Evolutionary conservation across 2,888 invertebrate genomes (phyloP), one percentile per base, ranked within the genome.

Genomic region (Synanthedon andrenaeformis): DNA sequence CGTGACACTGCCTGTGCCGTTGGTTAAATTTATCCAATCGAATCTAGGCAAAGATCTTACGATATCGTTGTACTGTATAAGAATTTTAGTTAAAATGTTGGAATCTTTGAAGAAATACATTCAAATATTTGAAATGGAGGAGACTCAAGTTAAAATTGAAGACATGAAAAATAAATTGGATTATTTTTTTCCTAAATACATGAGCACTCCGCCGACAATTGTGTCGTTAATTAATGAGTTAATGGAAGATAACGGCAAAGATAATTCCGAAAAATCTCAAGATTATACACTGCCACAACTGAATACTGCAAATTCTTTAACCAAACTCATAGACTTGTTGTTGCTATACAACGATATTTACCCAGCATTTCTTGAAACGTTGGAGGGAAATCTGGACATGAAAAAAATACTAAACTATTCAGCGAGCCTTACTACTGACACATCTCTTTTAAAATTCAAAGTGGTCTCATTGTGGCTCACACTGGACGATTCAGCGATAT

Each of bases 31-130:
- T 41, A 81, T 88, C 17, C 75, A 79, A 51, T 58, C 63, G 10
- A 76, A 72, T 55, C 63, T 84, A 6, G 78, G 76, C 0, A 76
- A 78, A 58, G 83, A 87, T 57, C 68, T 67, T 56, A 70, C 74
- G 5, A 72, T 90, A 41, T 88, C 87, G 51, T 63, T 86, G 42
- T 81, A 89, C 57, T 83, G 89, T 60, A 65, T 88, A 4, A 76
- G 77, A 55, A 75, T 91, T 23, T 71, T 92, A 50, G 88, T 90
- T 23, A 83, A 91, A 64, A 84, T 92, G 72, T 74, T 89, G 54
- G 74, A 82, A 54, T 90, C 89, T 55, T 74, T 89, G 45, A 82
- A 79, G 52, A 67, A 88, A 53, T 89, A 89, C 55, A 87, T 91
- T 53, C 82, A 88, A 61, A 74, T 90, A 50, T 70, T 91, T 41